phyloP scores from a whole-genome alignment of 2,888 invertebrate genomes.

The Escarpia spicata region DNA sequence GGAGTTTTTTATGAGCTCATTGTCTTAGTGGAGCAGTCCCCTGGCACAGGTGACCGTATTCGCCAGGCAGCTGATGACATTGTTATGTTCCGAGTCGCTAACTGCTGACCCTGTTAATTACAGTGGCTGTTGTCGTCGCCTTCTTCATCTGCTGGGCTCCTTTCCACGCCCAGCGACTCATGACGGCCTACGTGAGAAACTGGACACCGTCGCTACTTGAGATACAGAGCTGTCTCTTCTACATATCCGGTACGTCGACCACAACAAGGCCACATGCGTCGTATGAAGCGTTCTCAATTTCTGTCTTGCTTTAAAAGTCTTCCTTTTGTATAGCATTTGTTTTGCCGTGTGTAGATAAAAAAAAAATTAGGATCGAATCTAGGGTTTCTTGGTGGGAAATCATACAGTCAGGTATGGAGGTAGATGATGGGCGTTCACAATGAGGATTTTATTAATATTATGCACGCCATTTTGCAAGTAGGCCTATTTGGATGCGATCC shows the following conservation, averaged over 20 bases:
- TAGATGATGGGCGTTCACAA: too few species aligned
- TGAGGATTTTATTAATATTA: too few species aligned
- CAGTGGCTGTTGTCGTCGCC: constrained; percentile 92
- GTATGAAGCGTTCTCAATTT: neutral
- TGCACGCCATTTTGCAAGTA: too few species aligned
- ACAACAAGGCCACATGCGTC: neutral
- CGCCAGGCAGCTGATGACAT: neutral
- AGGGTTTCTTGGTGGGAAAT: too few species aligned
- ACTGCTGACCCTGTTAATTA: neutral
- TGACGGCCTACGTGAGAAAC: constrained; percentile 70
- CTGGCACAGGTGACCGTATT: neutral
- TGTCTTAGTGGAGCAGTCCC: too few species aligned
- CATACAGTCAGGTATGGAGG: too few species aligned
- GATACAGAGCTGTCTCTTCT: constrained; percentile 63
- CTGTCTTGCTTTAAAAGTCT: neutral
- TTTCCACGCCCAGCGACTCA: constrained; percentile 89
- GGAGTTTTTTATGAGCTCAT: too few species aligned
- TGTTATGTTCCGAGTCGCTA: neutral
- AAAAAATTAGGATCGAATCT: too few species aligned
- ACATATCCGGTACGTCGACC: constrained; percentile 60
- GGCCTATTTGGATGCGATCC: too few species aligned
- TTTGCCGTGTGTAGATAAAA: too few species aligned
- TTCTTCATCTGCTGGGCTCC: constrained; percentile 93
- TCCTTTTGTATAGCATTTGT: neutral
- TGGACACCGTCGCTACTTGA: constrained; percentile 61